Base-by-base conservation (phyloP, 2,797 vertebrate species). In the Tenualosa thibaudeaui region DNA sequence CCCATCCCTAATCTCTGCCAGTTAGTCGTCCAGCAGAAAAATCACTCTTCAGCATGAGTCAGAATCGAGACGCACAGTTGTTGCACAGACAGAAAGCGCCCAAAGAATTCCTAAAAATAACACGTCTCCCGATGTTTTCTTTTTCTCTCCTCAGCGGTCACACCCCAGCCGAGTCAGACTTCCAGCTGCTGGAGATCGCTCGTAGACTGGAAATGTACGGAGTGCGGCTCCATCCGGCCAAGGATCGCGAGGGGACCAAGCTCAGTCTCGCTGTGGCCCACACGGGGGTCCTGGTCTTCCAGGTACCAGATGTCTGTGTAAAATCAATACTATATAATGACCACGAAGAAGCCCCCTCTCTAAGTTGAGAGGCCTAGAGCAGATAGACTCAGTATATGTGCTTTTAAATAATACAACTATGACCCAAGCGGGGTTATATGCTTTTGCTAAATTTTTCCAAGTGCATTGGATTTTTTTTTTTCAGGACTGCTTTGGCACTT, bases 131-230 rank as follows among this genome's bases (percentile, higher is more conserved):
- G 8, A 71, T 71, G 17, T 83, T 83, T 78, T 81, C 26, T 54
- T 37, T 93, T 82, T 90, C 5, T 92, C 84, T 87, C 92, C 85
- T 95, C 81, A 99, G 98, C 90, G 98, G 97, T 90, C 98, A 98
- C 83, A 98, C 97, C 84, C 98, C 98, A 88, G 98, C 98, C 90
- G 97, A 98, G 90, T 99, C 98, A 0, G 98, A 99, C 93, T 98
- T 96, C 93, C 98, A 98, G 88, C 95, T 99, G 85, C 90, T 99
- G 85, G 98, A 99, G 91, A 97, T 99, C 88, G 97, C 97, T 0
- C 97, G 98, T 24, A 93, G 96, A 54, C 92, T 99, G 91, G 98
- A 99, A 92, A 98, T 98, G 96, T 99, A 98, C 0, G 98, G 98
- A 68, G 95, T 99, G 87, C 96, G 98, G 43, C 94, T 98, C 82